Conservation (phyloP, 2,888 invertebrate genomes). For the Embidobia sp. region DNA sequence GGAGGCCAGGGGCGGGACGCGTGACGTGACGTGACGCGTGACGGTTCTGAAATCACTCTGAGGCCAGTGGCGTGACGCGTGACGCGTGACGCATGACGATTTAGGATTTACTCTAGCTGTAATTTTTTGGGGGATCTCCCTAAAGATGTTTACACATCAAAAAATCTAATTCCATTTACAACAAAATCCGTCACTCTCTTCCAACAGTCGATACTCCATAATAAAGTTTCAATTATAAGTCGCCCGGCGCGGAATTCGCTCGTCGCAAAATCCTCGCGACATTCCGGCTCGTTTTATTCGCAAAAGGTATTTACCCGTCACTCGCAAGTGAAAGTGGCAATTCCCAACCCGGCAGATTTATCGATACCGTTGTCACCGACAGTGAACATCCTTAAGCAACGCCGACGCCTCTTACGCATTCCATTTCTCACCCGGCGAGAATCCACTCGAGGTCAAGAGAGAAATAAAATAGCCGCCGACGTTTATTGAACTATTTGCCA, state of each 20-base stretch:
- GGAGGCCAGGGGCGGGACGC: too few relatives aligned
- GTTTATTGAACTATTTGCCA: slow-evolving; percentile 54
- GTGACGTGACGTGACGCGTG: too few relatives aligned
- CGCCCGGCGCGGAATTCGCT: slow-evolving; percentile 13
- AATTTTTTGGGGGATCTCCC: too few relatives aligned
- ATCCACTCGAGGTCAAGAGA: slow-evolving; percentile 59
- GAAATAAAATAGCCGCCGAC: slow-evolving; percentile 44
- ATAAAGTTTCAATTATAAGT: slow-evolving; percentile 42
- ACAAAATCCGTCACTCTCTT: too few relatives aligned
- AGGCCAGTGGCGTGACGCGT: too few relatives aligned
- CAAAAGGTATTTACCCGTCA: slow-evolving; percentile 51
- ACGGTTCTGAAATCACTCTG: too few relatives aligned
- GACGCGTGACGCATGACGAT: too few relatives aligned
- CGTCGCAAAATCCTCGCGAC: slow-evolving; percentile 31
- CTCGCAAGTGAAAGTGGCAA: slow-evolving; percentile 57
- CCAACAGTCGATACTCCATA: too few relatives aligned
- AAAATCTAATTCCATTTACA: too few relatives aligned
- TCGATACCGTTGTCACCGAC: slow-evolving; percentile 63
- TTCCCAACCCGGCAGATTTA: slow-evolving; percentile 60
- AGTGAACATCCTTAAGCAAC: slow-evolving; percentile 57
- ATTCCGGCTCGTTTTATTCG: slow-evolving; percentile 34
- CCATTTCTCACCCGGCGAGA: slow-evolving; percentile 50
- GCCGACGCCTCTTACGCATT: slow-evolving; percentile 59
- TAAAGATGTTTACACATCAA: too few relatives aligned
- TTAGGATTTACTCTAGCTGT: too few relatives aligned